Base-by-base conservation (phyloP, 2,797 vertebrate genomes). In the Ptychobarbus kaznakovi region DNA sequence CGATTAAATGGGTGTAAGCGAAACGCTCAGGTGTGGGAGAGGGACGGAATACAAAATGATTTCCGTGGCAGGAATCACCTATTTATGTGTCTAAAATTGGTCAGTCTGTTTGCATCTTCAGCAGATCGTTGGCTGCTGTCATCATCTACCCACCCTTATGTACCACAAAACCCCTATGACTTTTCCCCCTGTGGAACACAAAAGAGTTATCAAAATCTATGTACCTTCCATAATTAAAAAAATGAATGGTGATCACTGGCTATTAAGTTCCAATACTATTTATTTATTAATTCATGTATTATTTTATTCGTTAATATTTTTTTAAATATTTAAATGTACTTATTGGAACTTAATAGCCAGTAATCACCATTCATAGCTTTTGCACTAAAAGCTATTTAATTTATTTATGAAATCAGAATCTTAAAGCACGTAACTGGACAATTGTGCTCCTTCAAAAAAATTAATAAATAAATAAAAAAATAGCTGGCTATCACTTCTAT, bases 1-100 rank as follows among this genome's bases (percentile, higher is more conserved):
- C 82, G 86, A 91, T 89, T 87, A 87, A 86, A 88, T 75, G 58
- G 46, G 38, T 32, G 8, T 69, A n/a, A 89, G 87, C 88, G 86
- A 91, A 88, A 91, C 16, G 46, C 58, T 76, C 28, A 68, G 69
- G 81, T 69, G 78, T 69, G 63, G 28, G 42, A 44, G 44, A 82
- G 72, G 87, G 61, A 72, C 12, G 85, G 80, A 86, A 56, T 51
- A 38, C 49, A 35, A 46, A 25, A 15, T 46, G 22, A 79, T 63
- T 65, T 65, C 9, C 10, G 0, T 65, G 77, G 44, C 63, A 80
- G 44, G 25, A 49, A 80, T 42, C 58, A 28, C n/a, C 1, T 11
- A 63, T 38, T 20, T 38, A 32, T 46, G 25, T 15, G 38, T 80
- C 25, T 80, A 61, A 78, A 78, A 78, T 16, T 42, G 76, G 38